Evolutionary conservation across 2,888 invertebrate genomes (phyloP).

Genomic region (Sinotaia quadrata): DNA sequence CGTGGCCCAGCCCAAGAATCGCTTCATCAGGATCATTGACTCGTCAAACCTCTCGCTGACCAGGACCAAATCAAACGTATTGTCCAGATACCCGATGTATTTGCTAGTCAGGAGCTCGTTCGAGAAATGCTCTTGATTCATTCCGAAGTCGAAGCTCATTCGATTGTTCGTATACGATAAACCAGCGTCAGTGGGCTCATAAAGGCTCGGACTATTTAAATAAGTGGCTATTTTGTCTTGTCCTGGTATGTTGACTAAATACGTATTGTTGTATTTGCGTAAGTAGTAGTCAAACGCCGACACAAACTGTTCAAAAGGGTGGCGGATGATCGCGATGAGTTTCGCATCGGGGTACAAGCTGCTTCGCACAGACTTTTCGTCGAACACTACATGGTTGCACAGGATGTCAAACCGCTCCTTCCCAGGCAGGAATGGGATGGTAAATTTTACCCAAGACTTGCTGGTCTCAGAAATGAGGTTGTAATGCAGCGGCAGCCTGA

Average conservation of each 20-base stretch:
- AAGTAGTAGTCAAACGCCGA: conserved; percentile 31
- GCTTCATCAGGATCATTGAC: conserved; percentile 44
- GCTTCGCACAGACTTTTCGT: conserved; percentile 2
- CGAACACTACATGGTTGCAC: conserved; percentile 31
- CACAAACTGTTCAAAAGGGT: conserved; percentile 26
- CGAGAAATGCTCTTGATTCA: background rate
- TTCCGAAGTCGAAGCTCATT: conserved; percentile 35
- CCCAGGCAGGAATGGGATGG: conserved; percentile 2
- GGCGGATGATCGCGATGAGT: conserved; percentile 27
- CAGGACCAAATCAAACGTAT: conserved; percentile 45
- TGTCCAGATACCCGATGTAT: conserved; percentile 30
- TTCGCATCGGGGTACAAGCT: conserved; percentile 5
- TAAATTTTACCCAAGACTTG: background rate
- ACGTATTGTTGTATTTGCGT: background rate
- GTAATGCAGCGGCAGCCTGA: conserved; percentile 19
- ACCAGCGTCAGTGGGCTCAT: conserved; percentile 2
- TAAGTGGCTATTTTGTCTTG: conserved; percentile 19
- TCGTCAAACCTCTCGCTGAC: conserved; percentile 46
- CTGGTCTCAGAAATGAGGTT: conserved; percentile 15
- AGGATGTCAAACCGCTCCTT: conserved; percentile 22
- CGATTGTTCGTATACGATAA: conserved; percentile 29
- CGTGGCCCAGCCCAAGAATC: conserved; percentile 43
- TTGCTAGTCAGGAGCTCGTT: conserved; percentile 11
- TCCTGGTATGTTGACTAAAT: conserved; percentile 9
- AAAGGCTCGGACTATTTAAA: conserved; percentile 1